Evolutionary conservation across 2,888 invertebrate species (phyloP), one percentile per base, ranked within the genome.

Genomic region (Pristionchus fissidentatus): DNA sequence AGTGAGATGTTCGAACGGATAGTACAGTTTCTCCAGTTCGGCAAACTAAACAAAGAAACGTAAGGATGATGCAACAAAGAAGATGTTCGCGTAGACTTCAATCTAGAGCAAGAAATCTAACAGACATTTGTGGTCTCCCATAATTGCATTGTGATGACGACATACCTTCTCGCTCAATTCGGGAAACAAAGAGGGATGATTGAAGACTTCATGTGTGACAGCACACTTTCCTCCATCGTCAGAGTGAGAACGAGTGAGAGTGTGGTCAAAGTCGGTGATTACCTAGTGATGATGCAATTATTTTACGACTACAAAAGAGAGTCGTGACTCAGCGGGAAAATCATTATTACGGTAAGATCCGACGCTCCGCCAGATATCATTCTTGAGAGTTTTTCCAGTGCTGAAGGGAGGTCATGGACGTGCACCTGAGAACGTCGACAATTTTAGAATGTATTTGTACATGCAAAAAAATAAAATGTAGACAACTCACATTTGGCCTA

Each of bases 201-300:
- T 41, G 70, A 70, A 70, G n/a, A 70, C 70, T 70, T 70, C 70
- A 41, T 70, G 70, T 1, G 41, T 32, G 8, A 70, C 70, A 5
- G 70, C n/a, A 26, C 70, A 70, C 26, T 26, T 43, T 32, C 41
- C 19, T 3, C 70, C 70, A 22, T 70, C 41, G 0, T 5, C 41
- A 43, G 38, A 38, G 22, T 70, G 70, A 41, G 70, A 70, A 2
- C 70, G 70, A 22, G 26, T n/a, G 1, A 70, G 70, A 0, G 70
- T 70, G 43, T 70, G 70, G n/a, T 70, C 70, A 41, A 70, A 70
- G 70, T 70, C 70, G 70, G 10, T 70, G 41, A 70, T 70, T 26
- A 70, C 41, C 70, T 66, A n/a, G n/a, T n/a, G n/a, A n/a, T n/a
- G n/a, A n/a, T n/a, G n/a, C n/a, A n/a, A n/a, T n/a, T n/a, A n/a